A percentile compares a stretch with the other conserved stretches of the same genome.
phyloP scores from a whole-genome alignment of 2,888 invertebrate species.

The Netelia inedita region DNA sequence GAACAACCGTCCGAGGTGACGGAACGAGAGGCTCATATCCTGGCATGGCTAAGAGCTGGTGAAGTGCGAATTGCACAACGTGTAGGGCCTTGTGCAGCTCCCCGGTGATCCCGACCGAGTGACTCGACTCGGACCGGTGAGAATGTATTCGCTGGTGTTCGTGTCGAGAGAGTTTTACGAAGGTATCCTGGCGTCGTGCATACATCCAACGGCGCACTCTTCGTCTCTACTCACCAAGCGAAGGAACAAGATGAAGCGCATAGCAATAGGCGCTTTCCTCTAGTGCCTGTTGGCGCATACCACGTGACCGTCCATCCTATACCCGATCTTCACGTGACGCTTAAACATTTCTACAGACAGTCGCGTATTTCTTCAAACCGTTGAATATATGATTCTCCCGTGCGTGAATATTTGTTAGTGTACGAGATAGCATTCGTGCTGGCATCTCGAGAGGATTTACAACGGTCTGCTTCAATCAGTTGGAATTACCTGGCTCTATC shows the following conservation, averaged over 20 bases:
- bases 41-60: slow-evolving; percentile 9
- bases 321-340: slow-evolving; percentile 40
- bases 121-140: slow-evolving; percentile 20
- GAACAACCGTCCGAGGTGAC: slow-evolving; percentile 14
- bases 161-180: slow-evolving; percentile 35
- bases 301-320: slow-evolving; percentile 41
- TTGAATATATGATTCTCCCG: slow-evolving; percentile 8
- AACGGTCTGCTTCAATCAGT: slow-evolving; percentile 30
- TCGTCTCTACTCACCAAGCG: neutral
- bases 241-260: slow-evolving; percentile 2
- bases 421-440: slow-evolving; percentile 56
- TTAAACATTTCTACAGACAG: slow-evolving; percentile 39
- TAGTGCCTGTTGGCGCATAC: slow-evolving; percentile 1
- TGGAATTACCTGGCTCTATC: slow-evolving; percentile 56
- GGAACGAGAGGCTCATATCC: slow-evolving; percentile 44
- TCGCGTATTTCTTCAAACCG: slow-evolving; percentile 36
- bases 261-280: slow-evolving; percentile 2
- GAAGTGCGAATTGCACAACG: slow-evolving; percentile 33
- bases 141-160: slow-evolving; percentile 40
- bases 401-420: slow-evolving; percentile 43
- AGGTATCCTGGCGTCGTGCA: neutral
- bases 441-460: slow-evolving; percentile 33
- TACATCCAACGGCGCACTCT: neutral
- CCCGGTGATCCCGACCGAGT: slow-evolving; percentile 16
- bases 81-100: slow-evolving; percentile 47